These are phyloP conservation scores for Myiagra hebetior DNA, from an alignment of 2,113 vertebrate genomes.

Conservation along the genomic window DNA sequence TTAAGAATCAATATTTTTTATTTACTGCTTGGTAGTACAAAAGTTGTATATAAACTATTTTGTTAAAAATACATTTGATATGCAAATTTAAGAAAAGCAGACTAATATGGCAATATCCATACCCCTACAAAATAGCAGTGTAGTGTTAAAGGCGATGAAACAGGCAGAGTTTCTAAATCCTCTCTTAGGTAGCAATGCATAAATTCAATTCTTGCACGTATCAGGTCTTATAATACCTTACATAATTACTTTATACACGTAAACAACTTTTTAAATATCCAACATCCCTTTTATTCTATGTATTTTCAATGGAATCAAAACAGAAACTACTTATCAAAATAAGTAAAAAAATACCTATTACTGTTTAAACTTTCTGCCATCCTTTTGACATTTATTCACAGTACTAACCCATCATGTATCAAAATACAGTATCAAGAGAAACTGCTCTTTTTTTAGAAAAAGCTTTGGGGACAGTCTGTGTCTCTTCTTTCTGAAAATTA, in stretches of 20 bases:
- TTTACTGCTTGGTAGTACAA: conserved; percentile 76
- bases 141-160: conserved; percentile 54
- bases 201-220: not conserved
- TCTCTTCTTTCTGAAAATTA: conserved; percentile 13
- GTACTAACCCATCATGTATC: not conserved
- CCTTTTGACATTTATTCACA: not conserved
- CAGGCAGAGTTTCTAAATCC: not conserved
- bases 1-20: conserved; percentile 52
- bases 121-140: not conserved
- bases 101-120: not conserved
- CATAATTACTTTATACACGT: conserved; percentile 1
- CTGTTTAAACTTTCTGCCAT: conserved; percentile 37
- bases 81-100: conserved; percentile 40
- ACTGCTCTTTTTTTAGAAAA: not conserved
- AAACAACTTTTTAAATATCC: conserved; percentile 2
- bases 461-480: not conserved
- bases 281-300: conserved; percentile 25
- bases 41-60: conserved; percentile 70
- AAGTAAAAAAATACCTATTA: conserved; percentile 59
- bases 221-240: not conserved
- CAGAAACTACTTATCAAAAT: conserved; percentile 35
- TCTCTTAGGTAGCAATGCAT: not conserved
- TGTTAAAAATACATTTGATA: conserved; percentile 75
- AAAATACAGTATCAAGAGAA: conserved; percentile 23
- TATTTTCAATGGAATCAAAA: conserved; percentile 26